A percentile compares a stretch with the other conserved stretches of the same genome.
Conservation (phyloP, 2,113 vertebrate species). For the Promerops cafer region DNA sequence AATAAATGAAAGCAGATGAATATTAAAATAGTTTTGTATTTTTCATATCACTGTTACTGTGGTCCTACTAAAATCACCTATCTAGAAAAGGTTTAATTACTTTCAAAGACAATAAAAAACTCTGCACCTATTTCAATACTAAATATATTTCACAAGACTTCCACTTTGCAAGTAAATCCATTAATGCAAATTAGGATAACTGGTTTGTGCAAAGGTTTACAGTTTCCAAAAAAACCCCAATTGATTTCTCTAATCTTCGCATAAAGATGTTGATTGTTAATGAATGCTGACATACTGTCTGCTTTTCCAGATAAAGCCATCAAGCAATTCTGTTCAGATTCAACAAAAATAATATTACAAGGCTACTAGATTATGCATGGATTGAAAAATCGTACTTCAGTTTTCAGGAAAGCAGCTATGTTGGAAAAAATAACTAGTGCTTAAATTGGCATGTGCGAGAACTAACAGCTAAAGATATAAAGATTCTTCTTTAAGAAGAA, state of each 20-base stretch:
- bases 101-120: neutral
- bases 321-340: neutral
- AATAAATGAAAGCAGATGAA: neutral
- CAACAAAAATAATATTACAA: slow-evolving; percentile 10
- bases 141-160: neutral
- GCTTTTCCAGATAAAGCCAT: slow-evolving; percentile 31
- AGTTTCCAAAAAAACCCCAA: slow-evolving; percentile 43
- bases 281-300: neutral
- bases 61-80: neutral
- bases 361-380: neutral
- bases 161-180: slow-evolving; percentile 17
- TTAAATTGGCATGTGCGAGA: neutral
- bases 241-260: slow-evolving; percentile 41
- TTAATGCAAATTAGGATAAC: slow-evolving; percentile 24
- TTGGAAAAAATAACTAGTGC: neutral
- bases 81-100: neutral
- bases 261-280: slow-evolving; percentile 14
- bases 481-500: neutral
- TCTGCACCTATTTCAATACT: neutral
- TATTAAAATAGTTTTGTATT: neutral
- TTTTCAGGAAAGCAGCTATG: neutral
- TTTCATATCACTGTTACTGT: neutral
- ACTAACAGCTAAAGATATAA: neutral
- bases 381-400: neutral
- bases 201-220: neutral